Evolutionary conservation across 2,113 vertebrate species (phyloP).

Genomic region (Neoarius graeffei): DNA sequence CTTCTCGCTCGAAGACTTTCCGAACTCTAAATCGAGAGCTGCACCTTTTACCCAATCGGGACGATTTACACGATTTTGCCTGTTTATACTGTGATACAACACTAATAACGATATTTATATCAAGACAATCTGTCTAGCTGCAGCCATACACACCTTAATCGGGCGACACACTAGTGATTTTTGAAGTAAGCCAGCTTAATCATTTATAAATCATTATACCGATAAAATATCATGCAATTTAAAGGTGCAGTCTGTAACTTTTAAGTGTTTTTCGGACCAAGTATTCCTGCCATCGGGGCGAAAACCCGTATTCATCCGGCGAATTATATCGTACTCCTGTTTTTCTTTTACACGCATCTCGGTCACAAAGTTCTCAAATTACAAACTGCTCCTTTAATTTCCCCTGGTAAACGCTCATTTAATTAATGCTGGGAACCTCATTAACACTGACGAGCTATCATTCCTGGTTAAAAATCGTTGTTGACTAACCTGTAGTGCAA

Average conservation of each 20-base stretch:
- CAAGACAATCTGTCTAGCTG: not conserved
- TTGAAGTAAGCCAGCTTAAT: not conserved
- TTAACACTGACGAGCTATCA: not conserved
- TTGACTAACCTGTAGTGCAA: not conserved
- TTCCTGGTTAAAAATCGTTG: not conserved
- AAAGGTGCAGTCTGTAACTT: not conserved
- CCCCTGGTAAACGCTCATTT: not conserved
- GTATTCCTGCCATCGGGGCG: not conserved
- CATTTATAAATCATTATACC: not conserved
- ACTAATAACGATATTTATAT: not conserved
- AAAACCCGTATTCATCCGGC: not conserved
- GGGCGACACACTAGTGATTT: not conserved
- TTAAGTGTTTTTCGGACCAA: not conserved
- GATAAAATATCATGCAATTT: not conserved
- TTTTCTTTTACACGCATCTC: not conserved
- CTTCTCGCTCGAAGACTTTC: not conserved
- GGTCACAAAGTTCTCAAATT: not conserved
- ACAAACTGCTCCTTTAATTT: not conserved
- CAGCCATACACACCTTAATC: not conserved
- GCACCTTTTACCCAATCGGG: not conserved
- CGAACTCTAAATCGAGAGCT: not conserved
- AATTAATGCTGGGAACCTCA: not conserved
- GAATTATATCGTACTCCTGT: not conserved
- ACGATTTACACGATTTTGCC: not conserved
- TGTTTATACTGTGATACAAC: slow-evolving; percentile 7